phyloP scores from a whole-genome alignment of 2,113 vertebrate species.

The Labeo catla region DNA sequence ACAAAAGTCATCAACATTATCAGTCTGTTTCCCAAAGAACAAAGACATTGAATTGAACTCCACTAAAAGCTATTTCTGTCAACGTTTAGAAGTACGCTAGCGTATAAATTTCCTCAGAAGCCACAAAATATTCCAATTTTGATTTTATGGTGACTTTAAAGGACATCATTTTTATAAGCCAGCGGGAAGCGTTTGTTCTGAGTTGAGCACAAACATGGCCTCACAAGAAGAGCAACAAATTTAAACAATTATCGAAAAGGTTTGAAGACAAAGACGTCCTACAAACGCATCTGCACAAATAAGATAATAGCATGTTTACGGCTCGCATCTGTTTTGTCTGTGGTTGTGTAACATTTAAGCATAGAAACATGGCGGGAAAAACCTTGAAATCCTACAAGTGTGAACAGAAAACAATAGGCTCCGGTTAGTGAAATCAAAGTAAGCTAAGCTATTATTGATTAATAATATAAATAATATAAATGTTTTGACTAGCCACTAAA shows the following conservation, averaged over 20 bases:
- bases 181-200: constrained; percentile 1
- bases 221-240: constrained; percentile 5
- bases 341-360: neutral
- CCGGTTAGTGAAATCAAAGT: neutral
- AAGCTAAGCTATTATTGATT: neutral
- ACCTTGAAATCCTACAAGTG: neutral
- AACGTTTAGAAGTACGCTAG: neutral
- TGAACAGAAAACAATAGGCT: neutral
- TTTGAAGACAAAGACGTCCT: neutral
- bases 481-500: neutral
- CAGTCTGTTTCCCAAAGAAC: neutral
- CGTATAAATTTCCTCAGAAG: neutral
- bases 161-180: neutral
- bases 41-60: neutral
- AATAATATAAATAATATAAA: neutral
- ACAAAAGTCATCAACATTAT: neutral
- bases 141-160: constrained; percentile 2
- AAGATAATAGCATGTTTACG: neutral
- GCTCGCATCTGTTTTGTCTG: neutral
- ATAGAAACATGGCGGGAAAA: neutral
- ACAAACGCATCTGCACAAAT: neutral
- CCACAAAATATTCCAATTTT: constrained; percentile 1
- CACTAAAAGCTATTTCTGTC: constrained; percentile 13
- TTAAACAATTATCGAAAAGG: neutral
- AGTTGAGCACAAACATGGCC: constrained; percentile 2